Evolutionary conservation across 2,113 vertebrate species (phyloP), one percentile per base, ranked within the genome.

Genomic region (Xiphophorus maculatus): DNA sequence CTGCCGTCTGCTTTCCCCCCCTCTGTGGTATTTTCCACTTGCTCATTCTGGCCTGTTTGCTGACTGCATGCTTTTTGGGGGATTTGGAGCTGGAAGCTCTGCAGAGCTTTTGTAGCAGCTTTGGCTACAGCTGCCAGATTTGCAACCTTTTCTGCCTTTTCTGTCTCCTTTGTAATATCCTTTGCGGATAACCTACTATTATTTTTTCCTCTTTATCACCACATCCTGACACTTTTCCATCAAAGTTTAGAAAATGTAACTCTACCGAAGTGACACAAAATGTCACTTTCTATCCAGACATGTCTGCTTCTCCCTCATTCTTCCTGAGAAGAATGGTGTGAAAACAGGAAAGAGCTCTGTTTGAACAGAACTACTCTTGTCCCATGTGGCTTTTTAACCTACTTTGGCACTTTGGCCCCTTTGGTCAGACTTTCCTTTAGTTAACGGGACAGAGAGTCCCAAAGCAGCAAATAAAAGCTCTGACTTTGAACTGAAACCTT

Each of bases 11-110:
- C 75, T 89, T 86, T 80, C 83, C 84, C 77, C 85, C 76, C 84
- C 87, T 28, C 87, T 48, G 62, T 79, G 90, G 85, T 90, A 91
- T 91, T 93, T 93, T 93, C 91, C 91, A 93, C 89, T 90, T 88
- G 88, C 90, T 90, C 89, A 91, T 84, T 90, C 88, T 87, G 84
- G 84, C 77, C 87, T 86, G 81, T 93, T 88, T 93, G 92, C 90
- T 93, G 89, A 93, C 90, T 91, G 87, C 86, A 83, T 90, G 87
- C 81, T 90, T 91, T 91, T 89, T 81, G 83, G 86, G 83, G 89
- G 88, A 77, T 85, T 85, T 83, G 79, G 84, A 81, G 82, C 84
- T 69, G 42, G 80, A 82, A 83, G 81, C 83, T 82, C 27, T 76
- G 84, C 76, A 72, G 81, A 69, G 63, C 84, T 75, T 85, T 64